Evolutionary conservation across 2,113 vertebrate species (phyloP), one percentile per base, ranked within the genome.

Genomic region (Callipepla californica): DNA sequence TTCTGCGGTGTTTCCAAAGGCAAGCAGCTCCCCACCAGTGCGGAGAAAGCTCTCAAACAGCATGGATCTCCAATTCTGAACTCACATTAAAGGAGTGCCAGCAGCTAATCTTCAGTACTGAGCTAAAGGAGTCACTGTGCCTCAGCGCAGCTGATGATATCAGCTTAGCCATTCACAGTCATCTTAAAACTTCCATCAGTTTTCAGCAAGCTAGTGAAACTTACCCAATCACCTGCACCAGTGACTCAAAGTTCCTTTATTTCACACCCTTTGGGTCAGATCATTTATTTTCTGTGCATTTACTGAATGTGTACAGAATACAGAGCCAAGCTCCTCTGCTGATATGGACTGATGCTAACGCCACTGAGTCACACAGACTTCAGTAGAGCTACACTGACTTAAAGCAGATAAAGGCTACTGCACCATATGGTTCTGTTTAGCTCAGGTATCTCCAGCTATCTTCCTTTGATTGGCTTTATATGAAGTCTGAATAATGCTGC

Each of bases 131-230:
- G 34, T 19, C 88, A 42, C 30, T 23, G 44, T 87, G 47, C 83
- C 68, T 67, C 51, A 22, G 65, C 7, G 6, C 80, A 87, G 76
- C 42, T 67, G 59, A 0, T 3, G 59, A 0, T 4, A 45, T 32
- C 77, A 61, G 26, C 3, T 55, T 75, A 77, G 78, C 28, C 76
- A 84, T 19, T 65, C n/a, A 6, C 42, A 92, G 80, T 45, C 25
- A 95, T n/a, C 74, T 68, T 19, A 21, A n/a, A n/a, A 38, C 44
- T 80, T 91, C 30, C 80, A 82, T 61, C 86, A 70, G 42, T 21
- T 44, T 59, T 75, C 55, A 74, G 38, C 53, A 74, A 32, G 44
- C 25, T 47, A 66, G 62, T 11, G 85, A 62, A 66, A 58, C 14
- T 42, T 50, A 74, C 32, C 34, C 23, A 38, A 32, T 59, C 76